Conservation (phyloP, 2,797 vertebrate species). For the Mallotus villosus region DNA sequence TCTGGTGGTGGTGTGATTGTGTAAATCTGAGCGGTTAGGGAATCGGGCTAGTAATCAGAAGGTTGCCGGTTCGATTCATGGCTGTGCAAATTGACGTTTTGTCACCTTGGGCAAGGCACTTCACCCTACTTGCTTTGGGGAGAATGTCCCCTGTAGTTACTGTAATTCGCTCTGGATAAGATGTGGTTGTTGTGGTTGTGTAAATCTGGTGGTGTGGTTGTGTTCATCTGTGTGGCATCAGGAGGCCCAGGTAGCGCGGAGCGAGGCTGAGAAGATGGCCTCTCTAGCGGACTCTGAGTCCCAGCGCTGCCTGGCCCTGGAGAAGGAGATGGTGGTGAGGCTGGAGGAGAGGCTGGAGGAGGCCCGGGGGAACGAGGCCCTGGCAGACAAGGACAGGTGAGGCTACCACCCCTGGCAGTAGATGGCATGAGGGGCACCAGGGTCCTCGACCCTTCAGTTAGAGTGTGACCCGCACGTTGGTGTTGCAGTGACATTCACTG, state of each 20-base stretch:
- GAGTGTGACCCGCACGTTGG: not conserved
- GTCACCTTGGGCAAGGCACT: no score
- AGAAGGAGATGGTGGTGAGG: constrained; percentile 74
- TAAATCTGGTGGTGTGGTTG: no score
- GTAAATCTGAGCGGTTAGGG: no score
- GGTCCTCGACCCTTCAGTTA: not conserved
- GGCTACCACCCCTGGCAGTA: no score
- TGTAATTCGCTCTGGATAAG: no score
- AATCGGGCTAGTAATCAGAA: no score
- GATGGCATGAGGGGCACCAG: not conserved
- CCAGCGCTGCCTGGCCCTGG: constrained; percentile 75
- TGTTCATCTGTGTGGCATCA: constrained; percentile 43
- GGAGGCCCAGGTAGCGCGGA: constrained; percentile 82
- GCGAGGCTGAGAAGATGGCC: constrained; percentile 76
- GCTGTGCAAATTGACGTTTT: no score
- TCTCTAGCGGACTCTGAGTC: constrained; percentile 77
- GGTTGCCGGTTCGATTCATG: no score
- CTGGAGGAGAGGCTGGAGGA: constrained; percentile 45
- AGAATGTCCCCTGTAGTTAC: no score
- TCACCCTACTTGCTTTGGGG: no score
- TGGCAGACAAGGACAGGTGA: constrained; percentile 73
- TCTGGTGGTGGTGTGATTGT: no score
- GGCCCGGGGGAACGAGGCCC: constrained; percentile 62
- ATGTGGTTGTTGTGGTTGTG: no score
- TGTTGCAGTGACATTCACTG: not conserved